A percentile compares a stretch with the other conserved stretches of the same genome.
phyloP scores from a whole-genome alignment of 2,113 vertebrate species.

The Pipa parva region DNA sequence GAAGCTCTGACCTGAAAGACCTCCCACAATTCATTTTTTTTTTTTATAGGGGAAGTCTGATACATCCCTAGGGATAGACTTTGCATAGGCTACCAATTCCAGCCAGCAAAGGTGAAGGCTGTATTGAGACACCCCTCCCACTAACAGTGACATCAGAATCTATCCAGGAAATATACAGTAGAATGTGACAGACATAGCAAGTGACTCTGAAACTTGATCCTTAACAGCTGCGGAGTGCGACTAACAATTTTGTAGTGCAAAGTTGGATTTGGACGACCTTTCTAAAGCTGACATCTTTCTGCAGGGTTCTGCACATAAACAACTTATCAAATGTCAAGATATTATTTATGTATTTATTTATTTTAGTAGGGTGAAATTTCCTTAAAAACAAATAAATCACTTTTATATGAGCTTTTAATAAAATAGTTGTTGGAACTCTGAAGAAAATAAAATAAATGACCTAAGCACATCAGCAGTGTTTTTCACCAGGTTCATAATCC shows the following conservation, averaged over 20 bases:
- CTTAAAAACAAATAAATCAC: slow-evolving; percentile 19
- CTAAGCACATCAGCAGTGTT: background rate
- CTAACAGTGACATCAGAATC: too few species aligned
- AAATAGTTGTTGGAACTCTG: slow-evolving; percentile 3
- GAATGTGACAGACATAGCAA: slow-evolving; percentile 46
- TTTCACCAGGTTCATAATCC: slow-evolving; percentile 22
- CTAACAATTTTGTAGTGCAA: slow-evolving; percentile 42
- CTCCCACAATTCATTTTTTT: too few species aligned
- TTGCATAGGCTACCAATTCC: too few species aligned
- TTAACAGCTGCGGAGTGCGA: slow-evolving; percentile 68
- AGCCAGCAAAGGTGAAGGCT: too few species aligned
- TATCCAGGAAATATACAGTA: background rate
- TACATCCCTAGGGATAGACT: too few species aligned
- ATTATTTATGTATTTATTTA: background rate
- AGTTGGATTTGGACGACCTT: slow-evolving; percentile 47
- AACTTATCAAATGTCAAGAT: slow-evolving; percentile 15
- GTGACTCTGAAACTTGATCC: slow-evolving; percentile 79
- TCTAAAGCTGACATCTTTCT: slow-evolving; percentile 45
- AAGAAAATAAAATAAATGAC: background rate
- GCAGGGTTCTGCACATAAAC: slow-evolving; percentile 34
- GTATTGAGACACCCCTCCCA: too few species aligned
- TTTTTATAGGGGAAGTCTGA: too few species aligned
- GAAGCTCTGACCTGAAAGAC: too few species aligned
- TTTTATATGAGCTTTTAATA: slow-evolving; percentile 14
- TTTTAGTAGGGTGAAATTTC: slow-evolving; percentile 15